Conservation (phyloP, 2,797 vertebrate species). For the Rhadinocentrus ornatus region DNA sequence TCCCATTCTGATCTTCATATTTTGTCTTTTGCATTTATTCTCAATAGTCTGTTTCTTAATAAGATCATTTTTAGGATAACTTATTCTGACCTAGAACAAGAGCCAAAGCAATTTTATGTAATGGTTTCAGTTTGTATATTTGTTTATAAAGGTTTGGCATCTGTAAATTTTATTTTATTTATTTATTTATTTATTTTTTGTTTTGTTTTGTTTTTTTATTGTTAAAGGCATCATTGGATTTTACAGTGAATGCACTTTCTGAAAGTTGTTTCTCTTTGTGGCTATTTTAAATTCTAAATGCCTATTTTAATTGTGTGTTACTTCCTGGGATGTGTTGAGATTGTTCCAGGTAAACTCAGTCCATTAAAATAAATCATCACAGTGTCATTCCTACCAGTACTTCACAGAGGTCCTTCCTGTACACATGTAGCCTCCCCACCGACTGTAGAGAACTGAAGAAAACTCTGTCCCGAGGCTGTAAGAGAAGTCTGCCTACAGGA, state of each 20-base stretch:
- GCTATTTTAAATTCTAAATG: no score
- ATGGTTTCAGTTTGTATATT: not conserved
- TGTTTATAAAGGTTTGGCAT: not conserved
- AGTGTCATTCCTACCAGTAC: constrained; percentile 84
- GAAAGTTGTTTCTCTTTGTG: not conserved
- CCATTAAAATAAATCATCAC: constrained; percentile 1
- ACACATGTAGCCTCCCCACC: constrained; percentile 90
- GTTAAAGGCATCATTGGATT: not conserved
- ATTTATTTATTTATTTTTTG: no score
- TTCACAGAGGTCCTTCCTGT: constrained; percentile 89
- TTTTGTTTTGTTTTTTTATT: not conserved
- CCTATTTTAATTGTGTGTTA: not conserved
- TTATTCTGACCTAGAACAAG: not conserved
- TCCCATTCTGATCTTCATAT: not conserved
- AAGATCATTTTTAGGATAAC: no score
- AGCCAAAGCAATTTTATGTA: not conserved
- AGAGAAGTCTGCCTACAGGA: constrained; percentile 88
- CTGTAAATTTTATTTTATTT: not conserved
- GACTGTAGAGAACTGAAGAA: constrained; percentile 86
- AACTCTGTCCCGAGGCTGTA: constrained; percentile 90
- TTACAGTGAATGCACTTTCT: not conserved
- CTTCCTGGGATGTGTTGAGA: not conserved
- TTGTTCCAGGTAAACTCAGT: not conserved
- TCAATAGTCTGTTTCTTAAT: not conserved
- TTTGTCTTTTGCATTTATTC: not conserved